Conservation (phyloP, 2,113 vertebrate species). For the Nannobrachium achirus region DNA sequence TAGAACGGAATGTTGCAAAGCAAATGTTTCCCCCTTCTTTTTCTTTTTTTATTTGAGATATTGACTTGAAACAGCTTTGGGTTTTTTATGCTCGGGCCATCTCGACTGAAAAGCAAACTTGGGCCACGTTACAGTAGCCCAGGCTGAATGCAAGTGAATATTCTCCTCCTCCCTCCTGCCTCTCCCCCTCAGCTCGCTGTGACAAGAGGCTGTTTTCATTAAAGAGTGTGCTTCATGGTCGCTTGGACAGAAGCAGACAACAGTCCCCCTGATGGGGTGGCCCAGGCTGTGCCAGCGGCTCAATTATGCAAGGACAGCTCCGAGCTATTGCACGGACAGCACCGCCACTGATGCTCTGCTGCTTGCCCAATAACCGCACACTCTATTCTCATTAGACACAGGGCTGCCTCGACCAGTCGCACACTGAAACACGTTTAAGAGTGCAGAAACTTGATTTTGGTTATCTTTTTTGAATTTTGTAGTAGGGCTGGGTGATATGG, state of each 20-base stretch:
- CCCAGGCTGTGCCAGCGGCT: slow-evolving; percentile 57
- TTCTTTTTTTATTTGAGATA: slow-evolving; percentile 6
- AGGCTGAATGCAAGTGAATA: slow-evolving; percentile 26
- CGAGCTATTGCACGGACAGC: slow-evolving; percentile 38
- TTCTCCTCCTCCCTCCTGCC: slow-evolving; percentile 18
- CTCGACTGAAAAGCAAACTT: slow-evolving; percentile 26
- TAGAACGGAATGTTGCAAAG: slow-evolving; percentile 49
- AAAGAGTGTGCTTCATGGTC: slow-evolving; percentile 47
- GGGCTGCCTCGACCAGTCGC: slow-evolving; percentile 21
- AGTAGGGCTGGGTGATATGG: no score
- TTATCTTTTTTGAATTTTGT: neutral
- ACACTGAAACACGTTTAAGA: slow-evolving; percentile 30
- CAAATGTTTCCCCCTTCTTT: slow-evolving; percentile 38
- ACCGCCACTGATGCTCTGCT: slow-evolving; percentile 32
- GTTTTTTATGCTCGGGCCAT: slow-evolving; percentile 1
- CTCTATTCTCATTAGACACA: slow-evolving; percentile 45
- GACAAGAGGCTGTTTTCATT: slow-evolving; percentile 54
- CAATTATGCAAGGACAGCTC: slow-evolving; percentile 43
- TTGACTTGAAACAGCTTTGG: slow-evolving; percentile 13
- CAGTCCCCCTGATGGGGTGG: slow-evolving; percentile 45
- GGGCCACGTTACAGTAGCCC: neutral
- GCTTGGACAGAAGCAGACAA: slow-evolving; percentile 51
- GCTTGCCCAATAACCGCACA: slow-evolving; percentile 40
- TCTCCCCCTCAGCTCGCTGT: slow-evolving; percentile 15
- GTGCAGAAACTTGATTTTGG: neutral